Base-by-base conservation (phyloP, 2,113 vertebrate genomes). In the Oncorhynchus keta region DNA sequence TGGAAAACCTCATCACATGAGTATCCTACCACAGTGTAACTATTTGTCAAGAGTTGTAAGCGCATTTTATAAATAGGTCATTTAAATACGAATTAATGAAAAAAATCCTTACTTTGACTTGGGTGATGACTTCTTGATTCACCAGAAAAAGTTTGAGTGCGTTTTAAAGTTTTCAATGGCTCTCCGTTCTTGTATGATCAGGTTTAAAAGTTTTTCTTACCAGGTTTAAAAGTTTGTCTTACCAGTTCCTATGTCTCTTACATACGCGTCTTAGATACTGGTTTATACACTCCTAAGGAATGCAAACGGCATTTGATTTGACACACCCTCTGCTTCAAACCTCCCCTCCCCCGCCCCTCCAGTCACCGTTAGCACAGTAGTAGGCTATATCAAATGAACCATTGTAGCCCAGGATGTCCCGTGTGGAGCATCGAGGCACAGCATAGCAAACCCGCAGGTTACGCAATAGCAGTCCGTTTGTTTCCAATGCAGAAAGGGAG, bases 401-500 rank as follows among this genome's bases (percentile, higher is more conserved):
- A 59, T 7, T 16, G 57, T 59, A 18, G 20, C 12, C 20, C 57
- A 14, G 57, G 20, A 59, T 59, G 20, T 59, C 57, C 57, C 20
- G 35, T 39, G 39, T 39, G 39, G 39, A 39, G 7, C 2, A 39
- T 39, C 39, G 39, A 39, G 39, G 39, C 39, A 39, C 39, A 9
- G 39, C 39, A 9, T 9, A 9, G 39, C 39, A 39, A 39, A 39
- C 39, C 39, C 39, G 8, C 39, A 39, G 39, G 39, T 39, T 39
- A 39, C 39, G 13, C 49, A 51, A 5, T 51, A 32, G 3, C 13
- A 32, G 65, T 2, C 59, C n/a, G 18, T 22, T n/a, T 61, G 59
- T 81, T 76, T n/a, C 26, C 70, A 55, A 1, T 26, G 24, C 64
- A 73, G 28, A 14, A 67, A 67, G 74, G 67, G 72, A 74, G 76